Conservation (phyloP, 2,888 invertebrate genomes). For the Philereme transversata region DNA sequence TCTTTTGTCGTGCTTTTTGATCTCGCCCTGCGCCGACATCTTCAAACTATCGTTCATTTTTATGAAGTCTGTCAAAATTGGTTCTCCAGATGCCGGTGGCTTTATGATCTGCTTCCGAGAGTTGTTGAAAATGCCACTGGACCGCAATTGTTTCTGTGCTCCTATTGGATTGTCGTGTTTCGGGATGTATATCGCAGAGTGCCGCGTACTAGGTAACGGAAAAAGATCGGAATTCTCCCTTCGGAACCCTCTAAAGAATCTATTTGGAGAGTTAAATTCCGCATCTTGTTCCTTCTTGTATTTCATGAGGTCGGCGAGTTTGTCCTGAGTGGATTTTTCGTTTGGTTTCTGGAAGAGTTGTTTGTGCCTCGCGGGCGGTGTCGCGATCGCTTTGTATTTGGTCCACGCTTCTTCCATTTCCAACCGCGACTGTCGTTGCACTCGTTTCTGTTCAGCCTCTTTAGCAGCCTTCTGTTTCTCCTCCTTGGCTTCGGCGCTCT, state of each 20-base stretch:
- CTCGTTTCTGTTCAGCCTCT: conserved; percentile 67
- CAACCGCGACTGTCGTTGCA: conserved; percentile 73
- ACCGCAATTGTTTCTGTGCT: conserved; percentile 81
- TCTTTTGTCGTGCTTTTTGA: conserved; percentile 64
- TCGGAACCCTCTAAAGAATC: conserved; percentile 91
- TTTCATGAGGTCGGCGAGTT: conserved; percentile 76
- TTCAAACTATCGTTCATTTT: conserved; percentile 82
- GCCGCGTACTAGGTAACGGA: conserved; percentile 88
- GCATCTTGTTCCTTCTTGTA: conserved; percentile 89
- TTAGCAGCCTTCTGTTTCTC: conserved; percentile 68
- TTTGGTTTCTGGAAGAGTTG: conserved; percentile 64
- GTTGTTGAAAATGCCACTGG: conserved; percentile 88
- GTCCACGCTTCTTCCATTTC: conserved; percentile 78
- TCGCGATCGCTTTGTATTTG: conserved; percentile 73
- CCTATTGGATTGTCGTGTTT: conserved; percentile 78
- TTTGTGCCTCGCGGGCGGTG: conserved; percentile 72
- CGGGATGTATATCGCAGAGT: conserved; percentile 88
- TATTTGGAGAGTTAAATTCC: conserved; percentile 87
- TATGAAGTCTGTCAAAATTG: conserved; percentile 88
- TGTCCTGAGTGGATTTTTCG: conserved; percentile 73
- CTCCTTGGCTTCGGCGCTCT: conserved; percentile 61
- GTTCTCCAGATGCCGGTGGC: conserved; percentile 84
- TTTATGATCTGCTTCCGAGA: conserved; percentile 84
- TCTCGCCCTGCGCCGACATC: conserved; percentile 71
- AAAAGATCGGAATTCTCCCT: conserved; percentile 94